phyloP scores from a whole-genome alignment of 2,888 invertebrate genomes.

The Erannis defoliaria region DNA sequence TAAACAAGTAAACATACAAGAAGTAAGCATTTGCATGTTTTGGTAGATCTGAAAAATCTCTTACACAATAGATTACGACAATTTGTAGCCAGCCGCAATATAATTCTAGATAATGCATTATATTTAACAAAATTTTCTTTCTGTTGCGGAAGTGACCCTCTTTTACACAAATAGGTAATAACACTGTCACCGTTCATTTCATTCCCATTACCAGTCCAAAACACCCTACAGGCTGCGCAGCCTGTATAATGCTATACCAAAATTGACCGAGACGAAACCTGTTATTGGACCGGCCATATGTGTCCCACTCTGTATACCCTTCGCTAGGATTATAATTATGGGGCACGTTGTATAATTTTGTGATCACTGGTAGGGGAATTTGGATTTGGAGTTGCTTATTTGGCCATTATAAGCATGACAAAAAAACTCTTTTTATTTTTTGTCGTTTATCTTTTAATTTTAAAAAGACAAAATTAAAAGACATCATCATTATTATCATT shows the following conservation, averaged over 20 bases:
- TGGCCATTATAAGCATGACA: background rate
- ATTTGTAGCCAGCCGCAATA: background rate
- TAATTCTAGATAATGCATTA: too few species aligned
- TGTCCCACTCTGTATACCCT: slow-evolving; percentile 35
- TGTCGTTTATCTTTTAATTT: too few species aligned
- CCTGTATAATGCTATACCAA: slow-evolving; percentile 33
- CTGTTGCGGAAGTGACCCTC: background rate
- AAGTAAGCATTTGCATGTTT: too few species aligned
- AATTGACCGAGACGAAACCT: slow-evolving; percentile 37
- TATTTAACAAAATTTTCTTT: background rate
- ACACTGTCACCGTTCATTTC: slow-evolving; percentile 18
- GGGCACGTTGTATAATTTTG: slow-evolving; percentile 40
- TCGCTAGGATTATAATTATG: slow-evolving; percentile 39
- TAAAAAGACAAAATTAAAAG: too few species aligned
- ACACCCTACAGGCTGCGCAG: slow-evolving; percentile 28
- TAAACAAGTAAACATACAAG: too few species aligned
- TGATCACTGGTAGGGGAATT: slow-evolving; percentile 21
- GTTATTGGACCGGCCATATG: slow-evolving; percentile 44
- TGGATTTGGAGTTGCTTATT: background rate
- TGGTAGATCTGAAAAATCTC: too few species aligned
- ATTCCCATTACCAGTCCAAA: slow-evolving; percentile 20
- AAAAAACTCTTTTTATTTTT: background rate
- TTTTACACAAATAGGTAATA: slow-evolving; percentile 6
- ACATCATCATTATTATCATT: too few species aligned
- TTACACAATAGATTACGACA: background rate